Conservation (phyloP, 2,113 vertebrate species). For the Coracopsis vasa region DNA sequence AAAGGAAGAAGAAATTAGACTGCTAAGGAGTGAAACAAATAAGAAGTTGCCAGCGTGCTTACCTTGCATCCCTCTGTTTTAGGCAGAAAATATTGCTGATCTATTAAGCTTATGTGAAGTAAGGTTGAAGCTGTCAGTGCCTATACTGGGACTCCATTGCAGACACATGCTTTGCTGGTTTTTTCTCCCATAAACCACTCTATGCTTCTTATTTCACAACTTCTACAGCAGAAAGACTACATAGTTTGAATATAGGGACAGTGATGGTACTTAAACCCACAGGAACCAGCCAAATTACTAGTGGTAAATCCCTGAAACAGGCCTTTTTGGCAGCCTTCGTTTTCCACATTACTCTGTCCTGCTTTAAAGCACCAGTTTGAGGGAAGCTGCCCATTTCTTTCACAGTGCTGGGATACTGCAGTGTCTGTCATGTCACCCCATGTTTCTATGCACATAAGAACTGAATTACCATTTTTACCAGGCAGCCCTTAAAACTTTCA, state of each 20-base stretch:
- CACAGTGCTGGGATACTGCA: neutral
- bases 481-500: neutral
- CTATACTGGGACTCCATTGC: neutral
- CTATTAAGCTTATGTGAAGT: neutral
- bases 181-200: neutral
- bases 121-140: neutral
- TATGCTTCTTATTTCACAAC: neutral
- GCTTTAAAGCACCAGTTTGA: neutral
- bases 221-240: neutral
- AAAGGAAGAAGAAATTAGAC: neutral
- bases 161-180: neutral
- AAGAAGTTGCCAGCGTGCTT: neutral
- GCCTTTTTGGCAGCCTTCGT: neutral
- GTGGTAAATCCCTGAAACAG: neutral
- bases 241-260: neutral
- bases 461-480: neutral
- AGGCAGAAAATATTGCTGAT: neutral
- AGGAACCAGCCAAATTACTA: neutral
- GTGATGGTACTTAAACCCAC: neutral
- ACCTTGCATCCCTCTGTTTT: neutral
- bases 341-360: neutral
- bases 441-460: neutral
- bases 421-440: neutral
- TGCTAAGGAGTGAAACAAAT: neutral
- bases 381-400: neutral